Percentiles rank a stretch among this genome's conserved stretches.
Conservation (phyloP, 2,797 vertebrate species). For the Cirrhinus molitorella region DNA sequence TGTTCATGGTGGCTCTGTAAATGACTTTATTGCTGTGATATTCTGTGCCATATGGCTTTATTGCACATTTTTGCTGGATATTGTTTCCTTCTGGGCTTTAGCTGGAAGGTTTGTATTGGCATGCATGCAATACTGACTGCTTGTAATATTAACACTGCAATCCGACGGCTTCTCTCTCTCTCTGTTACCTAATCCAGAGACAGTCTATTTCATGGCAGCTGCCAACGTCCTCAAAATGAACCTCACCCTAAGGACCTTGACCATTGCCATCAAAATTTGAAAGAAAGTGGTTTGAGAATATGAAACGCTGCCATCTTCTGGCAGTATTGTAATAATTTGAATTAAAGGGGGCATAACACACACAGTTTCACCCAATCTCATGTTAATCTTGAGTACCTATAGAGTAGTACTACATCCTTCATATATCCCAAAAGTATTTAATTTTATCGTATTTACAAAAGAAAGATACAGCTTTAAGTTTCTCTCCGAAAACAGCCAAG, state of each 20-base stretch:
- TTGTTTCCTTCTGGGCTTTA: conserved; percentile 42
- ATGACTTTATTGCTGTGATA: conserved; percentile 18
- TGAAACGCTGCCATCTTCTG: conserved; percentile 21
- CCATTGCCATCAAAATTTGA: not conserved
- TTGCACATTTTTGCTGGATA: conserved; percentile 17
- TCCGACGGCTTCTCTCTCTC: conserved; percentile 50
- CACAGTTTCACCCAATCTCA: too few relatives aligned
- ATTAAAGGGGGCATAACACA: too few relatives aligned
- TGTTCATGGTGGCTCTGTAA: conserved; percentile 15
- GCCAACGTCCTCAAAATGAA: not conserved
- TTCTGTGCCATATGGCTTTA: conserved; percentile 44
- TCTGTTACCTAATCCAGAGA: conserved; percentile 56
- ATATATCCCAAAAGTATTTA: too few relatives aligned
- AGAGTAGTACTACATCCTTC: too few relatives aligned
- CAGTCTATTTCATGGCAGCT: conserved; percentile 8
- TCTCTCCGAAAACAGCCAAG: too few relatives aligned
- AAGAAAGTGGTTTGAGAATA: conserved; percentile 13
- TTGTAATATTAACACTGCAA: conserved; percentile 43
- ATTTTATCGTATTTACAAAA: too few relatives aligned
- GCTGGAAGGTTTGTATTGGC: conserved; percentile 37
- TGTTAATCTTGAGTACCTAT: too few relatives aligned
- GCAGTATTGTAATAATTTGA: not conserved
- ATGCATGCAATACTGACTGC: conserved; percentile 42
- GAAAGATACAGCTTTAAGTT: too few relatives aligned
- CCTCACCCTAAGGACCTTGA: not conserved